A percentile compares a stretch with the other conserved stretches of the same genome.
Conservation (phyloP, 2,113 vertebrate genomes). For the Limnothrissa miodon region DNA sequence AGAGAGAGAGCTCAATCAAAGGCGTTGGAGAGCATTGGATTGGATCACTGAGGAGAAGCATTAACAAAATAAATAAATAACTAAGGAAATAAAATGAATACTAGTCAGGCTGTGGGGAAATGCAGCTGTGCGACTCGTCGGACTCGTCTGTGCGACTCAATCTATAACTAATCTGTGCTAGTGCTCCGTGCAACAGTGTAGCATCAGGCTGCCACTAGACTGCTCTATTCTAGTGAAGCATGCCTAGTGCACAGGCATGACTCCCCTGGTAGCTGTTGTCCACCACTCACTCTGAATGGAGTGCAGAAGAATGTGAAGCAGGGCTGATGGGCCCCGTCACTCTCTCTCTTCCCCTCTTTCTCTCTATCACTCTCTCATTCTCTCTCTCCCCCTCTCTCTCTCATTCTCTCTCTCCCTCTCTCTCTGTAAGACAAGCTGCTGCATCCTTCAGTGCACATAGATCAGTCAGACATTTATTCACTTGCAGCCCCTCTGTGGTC, state of each 20-base stretch:
- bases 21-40: not conserved
- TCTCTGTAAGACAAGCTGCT: not conserved
- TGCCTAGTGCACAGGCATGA: not conserved
- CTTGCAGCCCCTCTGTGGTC: not conserved
- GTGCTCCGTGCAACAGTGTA: not conserved
- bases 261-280: not conserved
- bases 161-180: not conserved
- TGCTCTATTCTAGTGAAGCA: not conserved
- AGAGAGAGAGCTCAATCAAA: not conserved
- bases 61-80: not conserved
- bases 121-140: too few species aligned
- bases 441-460: not conserved
- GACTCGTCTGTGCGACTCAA: not conserved
- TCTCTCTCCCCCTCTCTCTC: too few species aligned
- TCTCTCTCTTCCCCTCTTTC: too few species aligned
- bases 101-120: not conserved
- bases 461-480: not conserved
- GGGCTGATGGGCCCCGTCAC: not conserved
- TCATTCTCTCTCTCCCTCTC: too few species aligned
- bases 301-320: not conserved
- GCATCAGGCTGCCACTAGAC: not conserved
- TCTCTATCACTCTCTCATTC: not conserved
- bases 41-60: not conserved
- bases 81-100: not conserved
- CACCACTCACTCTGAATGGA: not conserved